These are phyloP conservation scores for Lymantria dispar DNA, from an alignment of 2,888 invertebrate genomes.

Conservation along the genomic window DNA sequence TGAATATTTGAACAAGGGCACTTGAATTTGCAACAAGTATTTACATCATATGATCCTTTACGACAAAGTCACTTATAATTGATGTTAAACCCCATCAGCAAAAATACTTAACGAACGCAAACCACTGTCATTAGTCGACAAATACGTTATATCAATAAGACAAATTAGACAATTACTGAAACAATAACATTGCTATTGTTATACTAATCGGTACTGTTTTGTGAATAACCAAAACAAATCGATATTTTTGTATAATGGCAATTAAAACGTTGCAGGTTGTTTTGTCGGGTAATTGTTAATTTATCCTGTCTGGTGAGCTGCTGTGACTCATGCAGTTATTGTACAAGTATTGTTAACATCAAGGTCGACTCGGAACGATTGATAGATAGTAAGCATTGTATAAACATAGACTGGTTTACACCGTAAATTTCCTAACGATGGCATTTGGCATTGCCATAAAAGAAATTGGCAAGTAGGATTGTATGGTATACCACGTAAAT, in stretches of 20 bases:
- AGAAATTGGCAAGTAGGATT: no score
- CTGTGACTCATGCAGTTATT: slow-evolving; percentile 41
- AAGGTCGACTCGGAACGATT: slow-evolving; percentile 42
- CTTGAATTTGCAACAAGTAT: slow-evolving; percentile 44
- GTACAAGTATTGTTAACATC: slow-evolving; percentile 17
- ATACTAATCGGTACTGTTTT: slow-evolving; percentile 9
- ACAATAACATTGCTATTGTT: slow-evolving; percentile 12
- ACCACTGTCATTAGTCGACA: slow-evolving; percentile 17
- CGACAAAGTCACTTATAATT: slow-evolving; percentile 40
- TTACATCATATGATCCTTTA: slow-evolving; percentile 52
- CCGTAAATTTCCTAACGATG: no score
- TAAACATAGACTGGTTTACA: slow-evolving; percentile 19
- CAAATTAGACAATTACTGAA: slow-evolving; percentile 8
- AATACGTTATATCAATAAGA: slow-evolving; percentile 22
- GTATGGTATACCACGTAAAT: no score
- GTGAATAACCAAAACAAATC: slow-evolving; percentile 11
- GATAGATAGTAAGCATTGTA: slow-evolving; percentile 29
- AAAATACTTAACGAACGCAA: slow-evolving; percentile 32
- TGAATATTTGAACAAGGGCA: slow-evolving; percentile 43
- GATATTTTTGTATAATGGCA: slow-evolving; percentile 10
- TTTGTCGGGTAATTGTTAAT: slow-evolving; percentile 44
- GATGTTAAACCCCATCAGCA: slow-evolving; percentile 51
- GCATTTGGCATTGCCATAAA: no score
- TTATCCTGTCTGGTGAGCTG: slow-evolving; percentile 43
- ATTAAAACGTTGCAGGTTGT: slow-evolving; percentile 36